Evolutionary conservation across 2,797 vertebrate genomes (phyloP), one percentile per base, ranked within the genome.

Genomic region (Megalops cyprinoides): DNA sequence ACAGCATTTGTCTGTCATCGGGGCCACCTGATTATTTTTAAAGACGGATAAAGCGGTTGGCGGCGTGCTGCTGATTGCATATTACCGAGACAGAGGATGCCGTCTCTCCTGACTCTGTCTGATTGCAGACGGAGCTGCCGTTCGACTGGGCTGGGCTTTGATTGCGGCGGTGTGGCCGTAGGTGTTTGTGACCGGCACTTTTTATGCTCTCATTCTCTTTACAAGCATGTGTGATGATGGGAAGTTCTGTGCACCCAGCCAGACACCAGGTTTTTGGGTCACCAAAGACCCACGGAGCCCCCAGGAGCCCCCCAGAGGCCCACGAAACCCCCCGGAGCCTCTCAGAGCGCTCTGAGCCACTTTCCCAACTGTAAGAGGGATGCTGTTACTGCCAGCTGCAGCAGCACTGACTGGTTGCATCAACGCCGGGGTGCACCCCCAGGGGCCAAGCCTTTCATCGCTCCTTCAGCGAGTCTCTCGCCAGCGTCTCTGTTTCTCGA

Each of bases 31-130:
- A 75, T 60, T 44, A 12, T 42, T 58, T 46, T 49, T 12, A 34
- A 14, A 46, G 37, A 23, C 28, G 48, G 58, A 3, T 48, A 58
- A 58, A 85, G 76, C 34, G 46, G 74, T 79, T 53, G 83, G 76
- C 81, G 82, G 56, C 48, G 39, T 77, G 69, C 62, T 25, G 67
- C 48, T 87, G 87, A 89, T 88, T 86, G 79, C 80, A 23, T 62
- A 60, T 82, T 77, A 46, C 51, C 46, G 39, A 37, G 39, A 78
- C 82, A 74, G 74, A 65, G 76, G 81, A 42, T 37, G 18, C 53
- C 23, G 46, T 49, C 73, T 62, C 5, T n/a, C 67, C 44, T 28
- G 49, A 73, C 78, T 77, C 82, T 79, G 82, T 87, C 80, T 89
- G 86, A 88, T 89, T 90, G 82, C 53, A 76, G 77, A 55, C 78